Conservation (phyloP, 2,888 invertebrate genomes). For the Drepanosiphum platanoidis region DNA sequence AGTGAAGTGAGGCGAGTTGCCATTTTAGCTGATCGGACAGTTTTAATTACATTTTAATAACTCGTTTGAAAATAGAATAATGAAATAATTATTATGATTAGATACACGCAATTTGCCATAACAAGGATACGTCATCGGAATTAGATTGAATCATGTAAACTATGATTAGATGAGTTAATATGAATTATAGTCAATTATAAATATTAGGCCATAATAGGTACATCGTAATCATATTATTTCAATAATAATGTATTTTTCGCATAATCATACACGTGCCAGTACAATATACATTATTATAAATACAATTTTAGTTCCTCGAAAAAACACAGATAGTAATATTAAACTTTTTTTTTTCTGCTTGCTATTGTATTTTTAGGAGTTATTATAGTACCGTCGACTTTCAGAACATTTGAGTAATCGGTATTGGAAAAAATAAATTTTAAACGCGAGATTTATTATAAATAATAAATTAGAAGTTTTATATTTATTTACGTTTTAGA, state of each 20-base stretch:
- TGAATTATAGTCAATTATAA: not conserved
- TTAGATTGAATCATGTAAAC: not conserved
- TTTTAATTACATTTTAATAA: not conserved
- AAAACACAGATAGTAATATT: too few species aligned
- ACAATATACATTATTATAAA: not conserved
- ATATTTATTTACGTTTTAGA: too few species aligned
- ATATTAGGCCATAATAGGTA: not conserved
- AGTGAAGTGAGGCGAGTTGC: not conserved
- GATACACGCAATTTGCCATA: not conserved
- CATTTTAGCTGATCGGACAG: too few species aligned
- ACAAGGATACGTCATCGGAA: not conserved
- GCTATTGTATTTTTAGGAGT: not conserved
- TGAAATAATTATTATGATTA: too few species aligned
- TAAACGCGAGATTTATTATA: too few species aligned
- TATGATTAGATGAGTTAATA: not conserved
- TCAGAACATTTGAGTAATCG: too few species aligned
- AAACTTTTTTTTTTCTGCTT: not conserved
- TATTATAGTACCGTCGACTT: too few species aligned
- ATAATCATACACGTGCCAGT: not conserved
- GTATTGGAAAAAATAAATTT: not conserved
- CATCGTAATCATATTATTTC: not conserved
- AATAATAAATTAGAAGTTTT: too few species aligned
- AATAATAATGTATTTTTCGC: not conserved
- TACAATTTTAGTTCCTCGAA: not conserved
- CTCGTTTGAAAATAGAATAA: not conserved